phyloP scores from a whole-genome alignment of 2,888 invertebrate species.

The Malacosoma neustria region DNA sequence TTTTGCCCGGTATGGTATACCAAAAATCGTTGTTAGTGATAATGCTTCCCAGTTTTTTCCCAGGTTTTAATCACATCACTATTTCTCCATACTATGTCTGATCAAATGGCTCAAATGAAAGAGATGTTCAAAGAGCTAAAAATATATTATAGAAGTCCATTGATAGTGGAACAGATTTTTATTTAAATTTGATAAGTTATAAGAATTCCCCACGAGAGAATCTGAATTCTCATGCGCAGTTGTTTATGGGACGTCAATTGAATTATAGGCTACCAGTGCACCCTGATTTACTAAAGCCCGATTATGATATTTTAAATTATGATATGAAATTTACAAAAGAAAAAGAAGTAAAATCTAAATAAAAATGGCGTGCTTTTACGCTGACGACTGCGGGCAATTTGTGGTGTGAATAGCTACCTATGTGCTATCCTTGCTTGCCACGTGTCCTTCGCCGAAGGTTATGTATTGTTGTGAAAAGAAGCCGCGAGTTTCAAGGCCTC shows the following conservation, averaged over 20 bases:
- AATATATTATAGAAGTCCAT: conserved; percentile 5
- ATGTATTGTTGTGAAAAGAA: no score
- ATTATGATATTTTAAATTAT: no score
- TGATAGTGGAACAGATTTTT: background rate
- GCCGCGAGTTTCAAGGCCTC: no score
- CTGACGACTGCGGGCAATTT: no score
- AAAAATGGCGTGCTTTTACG: no score
- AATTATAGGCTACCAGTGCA: background rate
- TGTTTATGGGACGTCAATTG: background rate
- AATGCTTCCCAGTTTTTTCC: background rate
- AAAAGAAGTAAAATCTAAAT: no score
- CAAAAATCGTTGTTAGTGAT: background rate
- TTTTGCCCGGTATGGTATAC: conserved; percentile 1
- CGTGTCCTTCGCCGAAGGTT: no score
- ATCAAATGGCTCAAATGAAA: conserved; percentile 7
- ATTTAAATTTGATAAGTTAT: background rate
- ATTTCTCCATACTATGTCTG: conserved; percentile 5
- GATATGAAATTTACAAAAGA: no score
- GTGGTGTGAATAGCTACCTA: no score
- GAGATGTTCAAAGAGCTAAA: conserved; percentile 7
- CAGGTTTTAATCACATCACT: conserved; percentile 5
- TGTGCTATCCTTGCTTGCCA: no score
- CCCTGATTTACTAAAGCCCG: background rate
- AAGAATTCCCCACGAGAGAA: background rate
- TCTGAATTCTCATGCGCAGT: background rate